Evolutionary conservation across 2,113 vertebrate species (phyloP).

Genomic region (Jaculus jaculus): DNA sequence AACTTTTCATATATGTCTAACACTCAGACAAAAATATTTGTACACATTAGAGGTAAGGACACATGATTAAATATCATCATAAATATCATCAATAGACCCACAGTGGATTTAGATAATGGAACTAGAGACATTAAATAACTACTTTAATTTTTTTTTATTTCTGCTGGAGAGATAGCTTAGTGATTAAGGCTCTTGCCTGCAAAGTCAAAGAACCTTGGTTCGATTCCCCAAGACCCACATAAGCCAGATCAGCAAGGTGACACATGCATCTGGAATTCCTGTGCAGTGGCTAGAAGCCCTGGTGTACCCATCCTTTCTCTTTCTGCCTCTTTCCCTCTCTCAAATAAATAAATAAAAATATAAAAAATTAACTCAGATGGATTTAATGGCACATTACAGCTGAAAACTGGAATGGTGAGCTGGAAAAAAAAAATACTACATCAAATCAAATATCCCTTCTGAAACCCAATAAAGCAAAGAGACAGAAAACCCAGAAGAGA

Average conservation of each 20-base stretch:
- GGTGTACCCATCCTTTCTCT: too few species aligned
- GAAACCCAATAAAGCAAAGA: not conserved
- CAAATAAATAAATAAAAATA: too few species aligned
- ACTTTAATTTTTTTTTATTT: too few species aligned
- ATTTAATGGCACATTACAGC: not conserved
- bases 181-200: too few species aligned
- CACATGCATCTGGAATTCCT: too few species aligned
- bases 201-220: too few species aligned
- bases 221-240: too few species aligned
- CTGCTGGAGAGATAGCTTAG: too few species aligned
- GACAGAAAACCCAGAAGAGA: not conserved
- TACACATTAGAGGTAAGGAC: not conserved
- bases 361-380: not conserved
- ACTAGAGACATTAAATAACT: not conserved
- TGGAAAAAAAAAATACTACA: slow-evolving; percentile 17
- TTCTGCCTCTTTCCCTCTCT: too few species aligned
- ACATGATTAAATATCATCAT: not conserved
- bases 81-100: slow-evolving; percentile 1
- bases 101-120: not conserved
- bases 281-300: too few species aligned
- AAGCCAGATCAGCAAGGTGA: too few species aligned
- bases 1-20: slow-evolving; percentile 22
- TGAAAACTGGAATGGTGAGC: slow-evolving; percentile 42
- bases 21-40: not conserved
- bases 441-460: not conserved